Percentiles rank a stretch among this genome's conserved stretches.
Conservation (phyloP, 2,797 vertebrate genomes). For the Cottoperca gobio region DNA sequence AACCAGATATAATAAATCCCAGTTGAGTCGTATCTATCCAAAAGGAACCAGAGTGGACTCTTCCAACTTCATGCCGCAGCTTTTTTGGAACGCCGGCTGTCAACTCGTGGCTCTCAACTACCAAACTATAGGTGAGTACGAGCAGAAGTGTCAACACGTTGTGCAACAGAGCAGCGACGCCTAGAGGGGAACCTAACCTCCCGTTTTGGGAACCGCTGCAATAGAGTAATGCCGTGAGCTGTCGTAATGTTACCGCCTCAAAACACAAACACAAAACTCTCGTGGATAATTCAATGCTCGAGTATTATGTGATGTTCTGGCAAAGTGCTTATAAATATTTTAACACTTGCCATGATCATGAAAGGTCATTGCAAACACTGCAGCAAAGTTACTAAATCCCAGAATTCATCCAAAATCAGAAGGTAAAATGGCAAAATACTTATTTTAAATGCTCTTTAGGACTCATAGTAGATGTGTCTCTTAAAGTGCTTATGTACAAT, state of each 20-base stretch:
- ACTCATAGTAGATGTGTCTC: neutral
- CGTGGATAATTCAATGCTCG: neutral
- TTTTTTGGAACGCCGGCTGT: constrained; percentile 98
- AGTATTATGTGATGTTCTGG: neutral
- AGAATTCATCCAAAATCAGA: neutral
- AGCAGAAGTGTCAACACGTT: neutral
- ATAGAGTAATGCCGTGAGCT: too few relatives aligned
- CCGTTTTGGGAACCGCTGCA: too few relatives aligned
- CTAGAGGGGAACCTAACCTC: too few relatives aligned
- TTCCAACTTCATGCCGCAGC: constrained; percentile 98
- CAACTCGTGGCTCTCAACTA: constrained; percentile 98
- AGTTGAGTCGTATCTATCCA: constrained; percentile 97
- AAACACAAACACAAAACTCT: neutral
- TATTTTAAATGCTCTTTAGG: neutral
- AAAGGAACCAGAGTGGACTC: constrained; percentile 98
- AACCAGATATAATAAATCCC: constrained; percentile 97
- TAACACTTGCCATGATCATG: neutral
- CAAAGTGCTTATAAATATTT: neutral
- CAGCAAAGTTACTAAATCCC: neutral
- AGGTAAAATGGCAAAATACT: too few relatives aligned
- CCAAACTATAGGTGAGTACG: constrained; percentile 92
- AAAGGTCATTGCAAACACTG: neutral
- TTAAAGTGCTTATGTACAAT: neutral
- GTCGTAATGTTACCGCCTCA: too few relatives aligned
- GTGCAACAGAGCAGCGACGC: neutral